Conservation (phyloP, 2,113 vertebrate genomes). For the Cephalopterus ornatus region DNA sequence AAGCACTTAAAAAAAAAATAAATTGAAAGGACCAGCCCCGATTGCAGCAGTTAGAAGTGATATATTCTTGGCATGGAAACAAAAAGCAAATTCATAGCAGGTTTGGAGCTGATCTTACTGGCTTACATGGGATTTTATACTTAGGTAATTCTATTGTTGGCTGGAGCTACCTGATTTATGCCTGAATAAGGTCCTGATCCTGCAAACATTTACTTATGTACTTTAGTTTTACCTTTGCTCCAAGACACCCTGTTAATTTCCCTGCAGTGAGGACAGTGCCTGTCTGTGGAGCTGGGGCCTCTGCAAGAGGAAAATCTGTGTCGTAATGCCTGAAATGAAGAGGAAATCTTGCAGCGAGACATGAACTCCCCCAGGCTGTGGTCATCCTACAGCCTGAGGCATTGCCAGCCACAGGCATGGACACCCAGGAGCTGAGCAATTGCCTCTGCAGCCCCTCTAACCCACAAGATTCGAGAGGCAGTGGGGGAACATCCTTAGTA, state of each 20-base stretch:
- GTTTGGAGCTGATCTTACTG: conserved; percentile 56
- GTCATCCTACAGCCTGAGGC: rapidly evolving
- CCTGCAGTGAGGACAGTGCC: neutral
- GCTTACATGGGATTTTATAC: conserved; percentile 56
- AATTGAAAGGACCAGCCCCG: neutral
- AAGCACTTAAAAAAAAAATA: conserved; percentile 11
- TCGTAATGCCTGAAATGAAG: rapidly evolving
- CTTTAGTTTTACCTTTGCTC: conserved; percentile 44
- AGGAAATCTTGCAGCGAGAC: neutral
- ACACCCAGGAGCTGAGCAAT: rapidly evolving
- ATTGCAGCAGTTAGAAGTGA: conserved; percentile 46
- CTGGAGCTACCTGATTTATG: conserved; percentile 60
- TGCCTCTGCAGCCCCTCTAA: neutral
- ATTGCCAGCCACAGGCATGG: neutral
- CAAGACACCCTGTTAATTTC: neutral
- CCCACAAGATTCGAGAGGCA: neutral
- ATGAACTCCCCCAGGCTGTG: neutral
- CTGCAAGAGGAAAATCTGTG: neutral
- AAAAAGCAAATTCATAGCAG: conserved; percentile 50
- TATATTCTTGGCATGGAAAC: conserved; percentile 51
- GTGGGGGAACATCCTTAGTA: neutral
- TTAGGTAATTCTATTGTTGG: conserved; percentile 59
- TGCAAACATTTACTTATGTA: conserved; percentile 52
- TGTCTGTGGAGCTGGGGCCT: neutral
- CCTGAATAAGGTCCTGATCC: conserved; percentile 50